Evolutionary conservation across 2,113 vertebrate species (phyloP).

Genomic region (human (Homo sapiens)): DNA sequence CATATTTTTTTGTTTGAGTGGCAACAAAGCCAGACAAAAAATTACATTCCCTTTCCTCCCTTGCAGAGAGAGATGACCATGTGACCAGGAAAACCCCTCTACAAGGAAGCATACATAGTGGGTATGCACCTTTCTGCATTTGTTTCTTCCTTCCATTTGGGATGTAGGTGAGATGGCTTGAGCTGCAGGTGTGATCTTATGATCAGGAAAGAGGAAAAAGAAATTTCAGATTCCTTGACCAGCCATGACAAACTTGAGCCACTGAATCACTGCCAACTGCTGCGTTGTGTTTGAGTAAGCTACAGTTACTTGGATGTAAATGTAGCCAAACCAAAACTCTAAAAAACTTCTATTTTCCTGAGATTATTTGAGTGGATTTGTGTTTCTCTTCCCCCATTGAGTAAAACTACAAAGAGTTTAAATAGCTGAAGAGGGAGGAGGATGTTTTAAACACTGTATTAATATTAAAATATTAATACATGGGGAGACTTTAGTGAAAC

Average conservation of each 20-base stretch:
- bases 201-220: not conserved
- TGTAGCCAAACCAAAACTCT: not conserved
- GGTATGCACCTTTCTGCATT: fast-evolving
- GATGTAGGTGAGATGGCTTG: fast-evolving
- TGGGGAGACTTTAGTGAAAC: not conserved
- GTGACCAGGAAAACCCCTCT: not conserved
- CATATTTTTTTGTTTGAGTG: not conserved
- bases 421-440: not conserved
- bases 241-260: not conserved
- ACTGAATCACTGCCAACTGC: fast-evolving
- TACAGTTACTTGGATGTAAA: not conserved
- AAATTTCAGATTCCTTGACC: not conserved
- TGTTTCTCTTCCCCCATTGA: not conserved
- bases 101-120: not conserved
- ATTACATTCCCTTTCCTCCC: not conserved
- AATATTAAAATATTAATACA: not conserved
- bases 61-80: not conserved
- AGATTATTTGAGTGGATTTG: not conserved
- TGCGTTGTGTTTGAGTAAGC: not conserved
- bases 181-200: not conserved
- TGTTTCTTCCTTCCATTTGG: too few species aligned
- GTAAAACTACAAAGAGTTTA: not conserved
- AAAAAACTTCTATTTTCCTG: not conserved
- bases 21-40: not conserved
- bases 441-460: too few species aligned